These are phyloP conservation scores for Mesitornis unicolor DNA, from an alignment of 2,113 vertebrate species.

Conservation along the genomic window DNA sequence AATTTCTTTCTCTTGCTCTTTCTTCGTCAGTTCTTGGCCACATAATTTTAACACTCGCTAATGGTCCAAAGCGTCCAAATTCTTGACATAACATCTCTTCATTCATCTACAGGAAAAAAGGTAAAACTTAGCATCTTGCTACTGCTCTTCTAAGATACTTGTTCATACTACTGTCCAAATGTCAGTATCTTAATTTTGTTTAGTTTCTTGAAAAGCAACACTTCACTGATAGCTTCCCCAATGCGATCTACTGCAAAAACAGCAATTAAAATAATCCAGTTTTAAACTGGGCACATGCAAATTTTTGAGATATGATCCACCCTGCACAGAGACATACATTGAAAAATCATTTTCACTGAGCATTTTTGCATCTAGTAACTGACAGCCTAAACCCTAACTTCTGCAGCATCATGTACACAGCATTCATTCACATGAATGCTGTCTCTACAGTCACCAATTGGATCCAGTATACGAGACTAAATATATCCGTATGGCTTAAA, in stretches of 20 bases:
- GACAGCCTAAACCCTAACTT: background rate
- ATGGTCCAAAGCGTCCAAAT: conserved; percentile 94
- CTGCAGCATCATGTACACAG: background rate
- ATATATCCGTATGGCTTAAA: background rate
- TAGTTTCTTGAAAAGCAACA: background rate
- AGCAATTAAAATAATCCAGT: rapidly evolving
- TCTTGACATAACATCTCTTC: conserved; percentile 99
- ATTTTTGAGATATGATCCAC: background rate
- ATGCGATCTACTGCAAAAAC: background rate
- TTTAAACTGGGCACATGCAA: background rate
- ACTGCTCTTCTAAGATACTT: background rate
- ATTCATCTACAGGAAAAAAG: conserved; percentile 85
- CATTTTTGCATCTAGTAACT: background rate
- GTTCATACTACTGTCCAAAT: background rate
- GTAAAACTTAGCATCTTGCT: background rate
- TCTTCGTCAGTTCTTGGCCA: conserved; percentile 99
- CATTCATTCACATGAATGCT: background rate
- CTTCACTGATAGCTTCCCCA: background rate
- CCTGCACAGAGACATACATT: background rate
- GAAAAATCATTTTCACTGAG: background rate
- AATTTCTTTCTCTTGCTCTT: conserved; percentile 96
- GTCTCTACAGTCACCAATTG: background rate
- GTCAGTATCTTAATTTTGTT: rapidly evolving
- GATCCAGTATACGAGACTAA: background rate
- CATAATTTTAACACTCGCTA: conserved; percentile 99